Base-by-base conservation (phyloP, 2,888 invertebrate species). In the Drosophila demipolita region DNA sequence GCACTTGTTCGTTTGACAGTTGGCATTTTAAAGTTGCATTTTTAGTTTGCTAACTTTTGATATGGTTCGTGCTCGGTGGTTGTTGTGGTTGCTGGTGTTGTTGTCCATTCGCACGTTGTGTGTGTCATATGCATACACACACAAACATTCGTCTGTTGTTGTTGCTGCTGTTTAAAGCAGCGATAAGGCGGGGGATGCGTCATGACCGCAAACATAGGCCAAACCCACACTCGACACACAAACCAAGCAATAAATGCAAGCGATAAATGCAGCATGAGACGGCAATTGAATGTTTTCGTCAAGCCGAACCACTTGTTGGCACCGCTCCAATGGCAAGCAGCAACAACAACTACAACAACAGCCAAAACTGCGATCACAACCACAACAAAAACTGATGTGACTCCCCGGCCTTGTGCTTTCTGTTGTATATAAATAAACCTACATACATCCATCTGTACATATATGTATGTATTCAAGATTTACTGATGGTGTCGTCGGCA, bases 241-340 rank as follows among this genome's bases (percentile, higher is more conserved):
- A 36, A 38, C 50, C 50, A 50, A 26, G n/a, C 54, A 55, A 17
- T 29, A 52, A 33, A 42, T 20, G 29, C 57, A 57, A 40, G 17
- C 15, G 20, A 29, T n/a, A 29, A 29, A 38, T 75, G 67, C 48
- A 71, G 32, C 15, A 42, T 42, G 57, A 12, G 80, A 57, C 55
- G 73, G 73, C 73, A 79, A 76, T 79, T 78, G 73, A 77, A 80
- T 80, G 78, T 78, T 70, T 80, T 80, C 35, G 72, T 80, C 76
- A 78, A 77, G 78, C 71, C 68, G 66, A 85, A 90, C 90, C 90
- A 87, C 87, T 88, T 88, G 89, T 87, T 87, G 90, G 87, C 90
- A 86, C 36, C 20, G 67, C 64, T 86, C 86, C 86, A 87, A 87
- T 77, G 67, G 59, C 78, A 73, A 20, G 26, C 49, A 49, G 26